These are phyloP conservation scores for Electrona antarctica DNA, from an alignment of 2,113 vertebrate genomes.

Conservation along the genomic window DNA sequence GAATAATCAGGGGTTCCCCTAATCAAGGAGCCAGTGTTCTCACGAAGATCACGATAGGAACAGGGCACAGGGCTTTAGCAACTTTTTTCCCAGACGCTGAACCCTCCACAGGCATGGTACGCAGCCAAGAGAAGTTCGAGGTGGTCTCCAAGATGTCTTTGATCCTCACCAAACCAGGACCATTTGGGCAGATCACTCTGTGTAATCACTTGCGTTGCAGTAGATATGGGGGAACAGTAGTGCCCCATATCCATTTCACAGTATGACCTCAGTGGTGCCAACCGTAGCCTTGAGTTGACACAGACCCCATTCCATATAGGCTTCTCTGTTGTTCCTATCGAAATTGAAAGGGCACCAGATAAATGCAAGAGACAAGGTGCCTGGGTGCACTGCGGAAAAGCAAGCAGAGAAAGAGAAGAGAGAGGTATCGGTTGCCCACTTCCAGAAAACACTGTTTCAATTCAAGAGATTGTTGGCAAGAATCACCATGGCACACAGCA, in stretches of 20 bases:
- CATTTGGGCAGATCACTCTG: constrained; percentile 60
- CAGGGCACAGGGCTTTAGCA: constrained; percentile 42
- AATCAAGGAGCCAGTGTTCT: constrained; percentile 61
- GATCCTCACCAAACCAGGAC: constrained; percentile 60
- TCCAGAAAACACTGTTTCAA: constrained; percentile 64
- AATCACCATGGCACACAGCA: constrained; percentile 35
- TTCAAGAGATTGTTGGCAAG: constrained; percentile 59
- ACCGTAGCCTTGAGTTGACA: constrained; percentile 58
- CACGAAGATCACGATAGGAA: constrained; percentile 70
- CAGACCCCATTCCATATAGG: constrained; percentile 64
- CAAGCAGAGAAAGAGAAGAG: constrained; percentile 43
- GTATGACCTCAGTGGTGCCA: constrained; percentile 71
- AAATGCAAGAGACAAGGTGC: constrained; percentile 65
- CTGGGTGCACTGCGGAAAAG: constrained; percentile 50
- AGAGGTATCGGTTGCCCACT: constrained; percentile 51
- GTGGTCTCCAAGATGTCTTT: constrained; percentile 67
- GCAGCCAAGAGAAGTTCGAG: constrained; percentile 67
- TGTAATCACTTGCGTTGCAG: constrained; percentile 69
- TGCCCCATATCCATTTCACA: constrained; percentile 68
- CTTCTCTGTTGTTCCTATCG: constrained; percentile 76
- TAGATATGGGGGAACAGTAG: constrained; percentile 66
- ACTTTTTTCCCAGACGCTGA: constrained; percentile 62
- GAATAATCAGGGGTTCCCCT: constrained; percentile 44
- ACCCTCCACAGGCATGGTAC: constrained; percentile 47
- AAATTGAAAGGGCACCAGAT: constrained; percentile 77